These are phyloP conservation scores for Helicoverpa zea DNA, from an alignment of 1,140 invertebrate genomes.

Conservation along the genomic window DNA sequence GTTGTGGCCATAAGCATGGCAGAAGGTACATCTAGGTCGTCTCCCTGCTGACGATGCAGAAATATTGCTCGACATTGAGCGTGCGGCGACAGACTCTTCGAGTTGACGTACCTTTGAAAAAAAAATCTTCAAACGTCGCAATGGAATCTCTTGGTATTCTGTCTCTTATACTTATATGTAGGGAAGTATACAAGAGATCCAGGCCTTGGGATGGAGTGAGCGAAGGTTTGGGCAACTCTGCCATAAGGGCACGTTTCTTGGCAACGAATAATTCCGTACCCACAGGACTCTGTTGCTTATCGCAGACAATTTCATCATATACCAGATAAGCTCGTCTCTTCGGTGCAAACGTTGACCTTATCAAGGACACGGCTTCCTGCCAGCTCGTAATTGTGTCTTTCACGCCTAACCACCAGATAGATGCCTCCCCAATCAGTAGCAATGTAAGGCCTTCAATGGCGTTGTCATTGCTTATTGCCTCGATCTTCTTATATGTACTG, in stretches of 20 bases:
- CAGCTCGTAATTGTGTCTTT: conserved; percentile 6
- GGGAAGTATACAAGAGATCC: conserved; percentile 17
- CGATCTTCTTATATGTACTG: conserved; percentile 16
- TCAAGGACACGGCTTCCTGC: conserved; percentile 20
- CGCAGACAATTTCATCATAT: conserved; percentile 5
- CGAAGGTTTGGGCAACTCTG: conserved; percentile 8
- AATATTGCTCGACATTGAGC: background rate
- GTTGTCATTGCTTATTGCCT: conserved; percentile 13
- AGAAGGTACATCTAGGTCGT: conserved; percentile 4
- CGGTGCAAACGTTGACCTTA: conserved; percentile 12
- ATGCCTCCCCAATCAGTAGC: conserved; percentile 16
- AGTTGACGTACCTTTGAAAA: conserved; percentile 3
- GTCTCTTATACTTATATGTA: conserved; percentile 7
- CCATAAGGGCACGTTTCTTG: conserved; percentile 5
- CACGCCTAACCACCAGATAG: conserved; percentile 20
- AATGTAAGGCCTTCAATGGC: conserved; percentile 26
- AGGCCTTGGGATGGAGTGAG: background rate
- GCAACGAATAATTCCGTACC: background rate
- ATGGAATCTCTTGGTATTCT: conserved; percentile 9
- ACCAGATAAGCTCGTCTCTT: conserved; percentile 25
- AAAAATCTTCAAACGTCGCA: conserved; percentile 7
- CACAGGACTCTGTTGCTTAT: background rate
- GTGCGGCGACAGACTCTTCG: background rate
- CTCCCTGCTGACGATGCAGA: background rate
- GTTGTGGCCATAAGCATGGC: conserved; percentile 16